Evolutionary conservation across 2,888 invertebrate genomes (phyloP), one percentile per base, ranked within the genome.

Genomic region (Parelbella ahira): DNA sequence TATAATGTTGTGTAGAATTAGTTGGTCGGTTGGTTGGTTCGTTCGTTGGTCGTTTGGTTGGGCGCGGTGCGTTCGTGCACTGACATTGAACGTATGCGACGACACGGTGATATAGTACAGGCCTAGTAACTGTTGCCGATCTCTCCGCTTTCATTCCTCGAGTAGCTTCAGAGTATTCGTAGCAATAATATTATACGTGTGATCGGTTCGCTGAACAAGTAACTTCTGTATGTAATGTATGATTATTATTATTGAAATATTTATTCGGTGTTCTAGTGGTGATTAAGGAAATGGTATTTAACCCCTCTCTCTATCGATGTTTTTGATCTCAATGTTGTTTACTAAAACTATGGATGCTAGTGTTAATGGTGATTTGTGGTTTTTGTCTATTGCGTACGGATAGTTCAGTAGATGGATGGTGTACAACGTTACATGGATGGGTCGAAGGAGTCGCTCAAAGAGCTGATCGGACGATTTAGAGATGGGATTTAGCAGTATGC

Each of bases 1-100:
- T 74, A 75, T 69, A 70, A 66, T 68, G 68, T 83, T 80, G 77
- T 74, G 79, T 83, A 81, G 79, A 72, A 51, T 57, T 64, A 65
- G 64, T 57, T 59, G 62, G 63, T 69, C 72, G 68, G 58, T 56
- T n/a, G n/a, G n/a, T n/a, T n/a, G n/a, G n/a, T n/a, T n/a, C n/a
- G n/a, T n/a, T n/a, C n/a, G n/a, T n/a, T n/a, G n/a, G n/a, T n/a
- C n/a, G n/a, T n/a, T n/a, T n/a, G n/a, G n/a, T n/a, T n/a, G n/a
- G n/a, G n/a, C n/a, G n/a, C n/a, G n/a, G n/a, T n/a, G 62, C 60
- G 64, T 65, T 63, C 63, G 64, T 65, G 60, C 65, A 61, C 65
- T 65, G 57, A n/a, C n/a, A n/a, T 62, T 61, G 56, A 54, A 49
- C 54, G 47, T 54, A 51, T 47, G 55, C 51, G 57, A 50, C 64